A percentile compares a stretch with the other conserved stretches of the same genome.
Evolutionary conservation across 2,888 invertebrate genomes (phyloP).

Genomic region (Orthosia gracilis): DNA sequence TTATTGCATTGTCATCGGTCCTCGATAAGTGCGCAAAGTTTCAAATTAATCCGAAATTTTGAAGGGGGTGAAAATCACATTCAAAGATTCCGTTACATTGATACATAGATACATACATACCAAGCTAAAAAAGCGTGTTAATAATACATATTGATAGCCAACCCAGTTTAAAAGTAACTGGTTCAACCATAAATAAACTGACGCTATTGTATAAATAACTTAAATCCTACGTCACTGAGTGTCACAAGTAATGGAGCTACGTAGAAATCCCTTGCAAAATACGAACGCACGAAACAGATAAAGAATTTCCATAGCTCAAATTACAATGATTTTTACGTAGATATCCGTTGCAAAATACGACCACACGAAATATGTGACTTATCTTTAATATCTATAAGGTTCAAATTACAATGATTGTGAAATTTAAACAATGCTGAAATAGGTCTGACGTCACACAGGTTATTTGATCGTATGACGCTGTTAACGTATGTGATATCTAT

Average conservation of each 20-base stretch:
- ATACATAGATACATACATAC: too few relatives aligned
- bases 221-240: slow-evolving; percentile 12
- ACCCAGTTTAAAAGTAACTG: neutral
- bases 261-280: neutral
- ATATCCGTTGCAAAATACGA: neutral
- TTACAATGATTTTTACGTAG: neutral
- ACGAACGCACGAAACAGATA: neutral
- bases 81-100: too few relatives aligned
- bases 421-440: slow-evolving; percentile 1
- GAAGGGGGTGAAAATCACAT: too few relatives aligned
- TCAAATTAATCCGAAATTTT: too few relatives aligned
- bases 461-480: slow-evolving; percentile 2
- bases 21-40: too few relatives aligned
- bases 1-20: too few relatives aligned
- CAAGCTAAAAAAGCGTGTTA: too few relatives aligned
- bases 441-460: slow-evolving; percentile 24
- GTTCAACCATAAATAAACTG: neutral
- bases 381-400: accelerated
- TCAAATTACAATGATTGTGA: slow-evolving; percentile 16
- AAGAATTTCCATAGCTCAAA: neutral
- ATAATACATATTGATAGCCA: too few relatives aligned
- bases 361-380: neutral
- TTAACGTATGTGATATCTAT: neutral
- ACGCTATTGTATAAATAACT: slow-evolving; percentile 4
- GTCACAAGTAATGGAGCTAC: neutral